Base-by-base conservation (phyloP, 2,888 invertebrate species). In the Cenopis cana region DNA sequence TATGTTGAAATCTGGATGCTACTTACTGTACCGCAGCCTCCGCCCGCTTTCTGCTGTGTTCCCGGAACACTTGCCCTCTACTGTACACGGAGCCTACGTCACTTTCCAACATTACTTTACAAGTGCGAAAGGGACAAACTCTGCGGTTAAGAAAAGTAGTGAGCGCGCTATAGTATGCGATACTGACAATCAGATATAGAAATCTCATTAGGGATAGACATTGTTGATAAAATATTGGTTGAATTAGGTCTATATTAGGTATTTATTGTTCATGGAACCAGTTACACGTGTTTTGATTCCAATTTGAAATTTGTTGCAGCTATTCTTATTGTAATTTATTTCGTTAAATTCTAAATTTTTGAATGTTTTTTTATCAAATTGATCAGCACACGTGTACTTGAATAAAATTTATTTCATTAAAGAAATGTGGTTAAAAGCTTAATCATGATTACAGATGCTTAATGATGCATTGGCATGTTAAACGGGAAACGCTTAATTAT, bases 1-100 rank as follows among this genome's bases (percentile, higher is more conserved):
- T 93, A 93, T 93, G 93, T 92, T 92, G 91, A 92, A 90, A 89
- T 91, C 90, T 90, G 87, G 85, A 86, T 89, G 84, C 81, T 82
- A 83, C 83, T 88, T 85, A 83, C 83, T 86, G 87, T 54, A 52
- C 86, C 84, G 82, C 82, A 77, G 83, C 85, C 82, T 74, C 74
- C 76, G 74, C 59, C 75, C 76, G 57, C 61, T 41, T n/a, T 65
- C 56, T 64, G 71, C 50, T 12, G 52, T 67, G 36, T 62, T 49
- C 55, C 54, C 50, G 46, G 41, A 36, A 9, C 65, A 33, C 46
- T n/a, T 41, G 12, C 61, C 50, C 29, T 24, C 50, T 10, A 12
- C 33, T 62, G 12, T 18, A 12, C 50, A 6, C 14, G 17, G 24
- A 29, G n/a, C 9, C 36, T 64, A 24, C 20, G 36, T 64, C 52